Evolutionary conservation across 2,797 vertebrate species (phyloP).

Genomic region (Gallinago nigripennis): DNA sequence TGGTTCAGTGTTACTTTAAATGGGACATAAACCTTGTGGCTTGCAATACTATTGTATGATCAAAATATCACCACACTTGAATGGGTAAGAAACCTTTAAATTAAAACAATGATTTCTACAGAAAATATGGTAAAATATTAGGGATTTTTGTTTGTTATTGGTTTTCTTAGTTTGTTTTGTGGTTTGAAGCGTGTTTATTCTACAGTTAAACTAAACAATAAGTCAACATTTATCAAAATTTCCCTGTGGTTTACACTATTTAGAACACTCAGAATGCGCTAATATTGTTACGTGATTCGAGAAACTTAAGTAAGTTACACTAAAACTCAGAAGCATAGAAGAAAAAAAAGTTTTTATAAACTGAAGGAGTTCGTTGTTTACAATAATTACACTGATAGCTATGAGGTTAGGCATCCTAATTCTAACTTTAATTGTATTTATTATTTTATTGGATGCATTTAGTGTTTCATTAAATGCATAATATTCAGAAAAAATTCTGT

Average conservation of each 20-base stretch:
- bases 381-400: neutral
- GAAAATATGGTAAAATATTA: neutral
- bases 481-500: neutral
- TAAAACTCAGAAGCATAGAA: neutral
- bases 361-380: neutral
- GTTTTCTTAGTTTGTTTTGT: rapidly evolving
- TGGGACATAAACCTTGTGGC: neutral
- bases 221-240: neutral
- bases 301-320: neutral
- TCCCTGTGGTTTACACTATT: neutral
- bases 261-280: neutral
- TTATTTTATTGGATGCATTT: neutral
- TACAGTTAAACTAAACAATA: neutral
- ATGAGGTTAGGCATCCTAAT: neutral
- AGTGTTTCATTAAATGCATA: neutral
- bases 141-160: rapidly evolving
- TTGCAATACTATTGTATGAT: neutral
- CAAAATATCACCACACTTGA: neutral
- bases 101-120: neutral
- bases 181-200: neutral
- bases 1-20: too few relatives aligned
- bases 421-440: neutral
- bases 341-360: neutral
- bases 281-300: neutral
- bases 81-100: neutral